Evolutionary conservation across 2,113 vertebrate species (phyloP), one percentile per base, ranked within the genome.

Genomic region (Narcine bancroftii): DNA sequence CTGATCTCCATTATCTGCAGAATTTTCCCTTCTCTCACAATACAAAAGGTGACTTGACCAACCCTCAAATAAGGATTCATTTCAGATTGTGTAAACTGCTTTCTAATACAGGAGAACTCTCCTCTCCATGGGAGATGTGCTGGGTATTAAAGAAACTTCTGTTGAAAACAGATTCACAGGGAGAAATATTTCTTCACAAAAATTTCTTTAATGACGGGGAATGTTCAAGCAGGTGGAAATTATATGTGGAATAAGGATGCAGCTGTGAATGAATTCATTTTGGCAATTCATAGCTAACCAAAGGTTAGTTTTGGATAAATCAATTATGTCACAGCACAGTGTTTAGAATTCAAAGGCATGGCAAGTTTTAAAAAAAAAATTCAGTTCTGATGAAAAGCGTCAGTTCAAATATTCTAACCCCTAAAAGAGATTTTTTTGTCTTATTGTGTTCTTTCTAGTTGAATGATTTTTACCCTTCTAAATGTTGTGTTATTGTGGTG

Each of bases 181-280:
- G 17, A 60, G 36, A 66, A 13, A 66, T 21, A n/a, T 19, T 89
- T 24, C 47, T 21, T 11, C 39, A 69, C 36, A 69, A 19, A 33
- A 47, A 91, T 91, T 36, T 63, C 69, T 60, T 85, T 85, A n/a
- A 60, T 53, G 29, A 24, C 45, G 65, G 39, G 87, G 36, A 45
- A 69, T 91, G 89, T 91, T 91, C 39, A 91, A 91, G 66, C 10
- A 36, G 47, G 26, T 13, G 3, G 24, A 69, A 69, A 91, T 63
- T 69, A 91, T 45, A 69, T 33, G 39, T 69, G 24, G 39, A 65
- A 47, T 63, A 45, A 69, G 24, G 10, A 91, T n/a, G 26, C 42
- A 47, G 63, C 89, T 36, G 15, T 85, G 42, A 91, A 63, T 45
- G 65, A 91, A 91, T 91, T 91, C 26, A 91, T 26, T 91, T 69